Percentiles rank a stretch among this genome's conserved stretches.
These are phyloP conservation scores for Drosophila gaucha DNA, from an alignment of 2,888 invertebrate genomes.

Conservation along the genomic window DNA sequence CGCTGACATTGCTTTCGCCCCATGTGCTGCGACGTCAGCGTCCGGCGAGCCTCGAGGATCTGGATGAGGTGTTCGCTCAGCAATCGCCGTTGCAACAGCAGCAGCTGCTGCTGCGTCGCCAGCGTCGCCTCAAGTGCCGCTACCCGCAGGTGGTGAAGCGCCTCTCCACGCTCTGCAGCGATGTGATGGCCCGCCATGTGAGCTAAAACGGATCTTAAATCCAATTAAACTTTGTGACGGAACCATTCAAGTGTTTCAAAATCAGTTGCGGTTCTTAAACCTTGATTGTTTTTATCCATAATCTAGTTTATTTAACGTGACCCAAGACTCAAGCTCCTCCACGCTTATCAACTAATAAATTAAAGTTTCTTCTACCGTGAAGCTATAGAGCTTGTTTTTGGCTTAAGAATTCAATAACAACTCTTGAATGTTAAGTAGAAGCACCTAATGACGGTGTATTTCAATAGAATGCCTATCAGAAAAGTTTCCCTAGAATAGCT, in stretches of 20 bases:
- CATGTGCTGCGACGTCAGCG: slow-evolving; percentile 83
- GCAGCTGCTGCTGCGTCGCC: slow-evolving; percentile 65
- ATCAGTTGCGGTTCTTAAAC: no score
- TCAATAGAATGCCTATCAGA: no score
- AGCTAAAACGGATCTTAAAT: slow-evolving; percentile 26
- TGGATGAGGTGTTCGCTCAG: slow-evolving; percentile 58
- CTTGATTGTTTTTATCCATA: no score
- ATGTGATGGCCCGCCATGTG: slow-evolving; percentile 86
- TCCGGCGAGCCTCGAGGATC: slow-evolving; percentile 81
- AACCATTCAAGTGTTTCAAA: neutral
- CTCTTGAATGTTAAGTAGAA: no score
- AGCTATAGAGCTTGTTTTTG: no score
- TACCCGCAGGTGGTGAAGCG: slow-evolving; percentile 85
- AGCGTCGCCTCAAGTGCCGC: slow-evolving; percentile 82
- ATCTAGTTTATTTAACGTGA: no score
- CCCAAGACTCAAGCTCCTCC: neutral
- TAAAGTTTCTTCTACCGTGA: neutral
- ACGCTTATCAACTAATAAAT: neutral
- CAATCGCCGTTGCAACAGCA: slow-evolving; percentile 59
- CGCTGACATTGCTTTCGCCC: slow-evolving; percentile 81
- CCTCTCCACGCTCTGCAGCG: slow-evolving; percentile 86
- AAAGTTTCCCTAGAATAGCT: no score
- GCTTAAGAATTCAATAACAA: no score
- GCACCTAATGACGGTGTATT: no score
- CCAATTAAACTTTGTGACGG: neutral